Evolutionary conservation across 2,113 vertebrate genomes (phyloP), one percentile per base, ranked within the genome.

Genomic region (Bostrychus sinensis): DNA sequence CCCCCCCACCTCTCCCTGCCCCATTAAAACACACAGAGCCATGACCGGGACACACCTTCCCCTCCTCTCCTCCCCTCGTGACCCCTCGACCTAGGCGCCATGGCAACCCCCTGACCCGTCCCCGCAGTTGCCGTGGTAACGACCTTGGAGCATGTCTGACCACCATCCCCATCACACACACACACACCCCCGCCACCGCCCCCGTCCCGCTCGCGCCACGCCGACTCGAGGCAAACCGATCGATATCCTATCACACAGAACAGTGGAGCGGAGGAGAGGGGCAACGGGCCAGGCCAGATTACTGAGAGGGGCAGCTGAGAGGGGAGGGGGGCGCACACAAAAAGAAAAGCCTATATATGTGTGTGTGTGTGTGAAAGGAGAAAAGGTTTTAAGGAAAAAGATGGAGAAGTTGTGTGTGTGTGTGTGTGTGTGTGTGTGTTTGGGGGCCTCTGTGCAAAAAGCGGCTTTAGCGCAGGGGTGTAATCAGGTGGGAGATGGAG

Each of bases 201-300:
- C 83, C 71, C 81, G n/a, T 73, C 43, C 59, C 66, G 69, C 61
- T 48, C 80, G 81, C 89, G 84, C 79, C 82, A 80, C 83, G 66
- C 79, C 59, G 81, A 86, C 88, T 77, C 68, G 85, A 90, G 89
- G 89, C 83, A 81, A 89, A 83, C 90, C 91, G 91, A 92, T 92
- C 91, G 91, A 92, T 92, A 92, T 91, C 92, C 91, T 91, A 92
- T 92, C 91, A 92, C 90, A 92, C 90, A 92, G 91, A 92, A 92
- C 91, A 92, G 91, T 92, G 91, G 89, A 92, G 91, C 90, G 91
- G 86, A 84, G 89, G 90, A 88, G 87, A 85, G 89, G 88, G 86
- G 89, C 84, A 87, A 89, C 75, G 84, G 85, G 84, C 84, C 87
- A 84, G n/a, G 89, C 81, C 85, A 90, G 89, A 90, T 90, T 90